These are phyloP conservation scores for Heliconius eleuchia DNA, from an alignment of 1,140 invertebrate genomes.

Conservation along the genomic window DNA sequence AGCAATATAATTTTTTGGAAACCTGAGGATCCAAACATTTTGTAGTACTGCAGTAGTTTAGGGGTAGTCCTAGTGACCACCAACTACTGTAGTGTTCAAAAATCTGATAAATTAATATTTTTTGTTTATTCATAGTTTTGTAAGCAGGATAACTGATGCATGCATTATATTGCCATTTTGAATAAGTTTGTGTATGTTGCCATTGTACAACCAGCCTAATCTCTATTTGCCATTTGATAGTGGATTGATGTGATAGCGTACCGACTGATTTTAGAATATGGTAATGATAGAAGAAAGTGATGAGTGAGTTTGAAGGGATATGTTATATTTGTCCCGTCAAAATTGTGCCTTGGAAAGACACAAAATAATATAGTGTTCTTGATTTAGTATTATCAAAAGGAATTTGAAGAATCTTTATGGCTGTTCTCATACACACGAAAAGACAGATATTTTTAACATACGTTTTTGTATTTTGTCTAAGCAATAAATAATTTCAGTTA, in stretches of 20 bases:
- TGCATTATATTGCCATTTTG: constrained; percentile 10
- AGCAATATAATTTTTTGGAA: too few relatives aligned
- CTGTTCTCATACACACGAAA: constrained; percentile 50
- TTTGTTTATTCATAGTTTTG: background rate
- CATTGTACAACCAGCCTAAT: constrained; percentile 26
- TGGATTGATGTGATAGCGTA: constrained; percentile 52
- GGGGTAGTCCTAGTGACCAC: too few relatives aligned
- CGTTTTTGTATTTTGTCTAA: constrained; percentile 60
- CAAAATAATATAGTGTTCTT: constrained; percentile 37
- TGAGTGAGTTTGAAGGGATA: constrained; percentile 49
- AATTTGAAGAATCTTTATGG: constrained; percentile 39
- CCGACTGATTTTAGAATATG: constrained; percentile 55
- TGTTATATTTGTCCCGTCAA: constrained; percentile 30
- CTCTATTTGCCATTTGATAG: constrained; percentile 33
- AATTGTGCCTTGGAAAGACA: constrained; percentile 56
- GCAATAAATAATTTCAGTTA: constrained; percentile 54
- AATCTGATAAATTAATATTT: too few relatives aligned
- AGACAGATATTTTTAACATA: constrained; percentile 55
- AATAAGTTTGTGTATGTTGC: constrained; percentile 16
- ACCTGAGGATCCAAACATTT: too few relatives aligned
- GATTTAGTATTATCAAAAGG: constrained; percentile 30
- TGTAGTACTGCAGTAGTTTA: too few relatives aligned
- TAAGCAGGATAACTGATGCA: background rate
- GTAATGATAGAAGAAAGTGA: constrained; percentile 45
- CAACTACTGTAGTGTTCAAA: too few relatives aligned